Base-by-base conservation (phyloP, 2,113 vertebrate species). In the Marcusenius ussheri region DNA sequence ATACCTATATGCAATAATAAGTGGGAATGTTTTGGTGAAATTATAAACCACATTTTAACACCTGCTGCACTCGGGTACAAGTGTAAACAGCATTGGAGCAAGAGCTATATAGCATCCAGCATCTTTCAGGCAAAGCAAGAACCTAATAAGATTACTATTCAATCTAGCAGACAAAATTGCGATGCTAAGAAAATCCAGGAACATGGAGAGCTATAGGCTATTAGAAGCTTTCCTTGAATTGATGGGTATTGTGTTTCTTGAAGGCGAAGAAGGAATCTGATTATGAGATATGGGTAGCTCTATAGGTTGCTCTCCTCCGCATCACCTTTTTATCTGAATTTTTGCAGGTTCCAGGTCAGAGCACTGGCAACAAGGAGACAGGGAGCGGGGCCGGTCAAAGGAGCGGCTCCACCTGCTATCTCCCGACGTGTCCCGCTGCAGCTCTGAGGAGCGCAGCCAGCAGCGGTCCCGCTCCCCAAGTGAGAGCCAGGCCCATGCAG, bases 381-480 rank as follows among this genome's bases (percentile, higher is more conserved):
- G 96, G 92, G 97, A 99, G 92, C 94, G 98, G 17, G 98, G 98
- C 0, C 96, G 98, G 35, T 97, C 98, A 2, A 99, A 98, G 95
- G 98, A 99, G 92, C 97, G 97, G 66, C 97, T 98, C 89, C 97
- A 98, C 89, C 97, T 99, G 91, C 96, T 99, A 53, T 99, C 98
- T 89, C 98, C 98, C 0, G 96, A 97, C 19, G 94, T 95, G 1
- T 98, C 98, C 49, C 97, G 98, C 88, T 98, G 98, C 92, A 98
- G 97, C 94, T 99, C 98, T 0, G 97, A 98, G 91, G 98, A 99
- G 90, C 96, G 98, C 87, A 97, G 96, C 90, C 95, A 96, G 1
- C 96, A 97, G 0, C 95, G 97, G 50, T 98, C 98, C 49, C 94
- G 97, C 19, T 98, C 97, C 47, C 97, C 97, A 88, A 99, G 98